Evolutionary conservation across 2,113 vertebrate genomes (phyloP).

Genomic region (Antigone vipio): DNA sequence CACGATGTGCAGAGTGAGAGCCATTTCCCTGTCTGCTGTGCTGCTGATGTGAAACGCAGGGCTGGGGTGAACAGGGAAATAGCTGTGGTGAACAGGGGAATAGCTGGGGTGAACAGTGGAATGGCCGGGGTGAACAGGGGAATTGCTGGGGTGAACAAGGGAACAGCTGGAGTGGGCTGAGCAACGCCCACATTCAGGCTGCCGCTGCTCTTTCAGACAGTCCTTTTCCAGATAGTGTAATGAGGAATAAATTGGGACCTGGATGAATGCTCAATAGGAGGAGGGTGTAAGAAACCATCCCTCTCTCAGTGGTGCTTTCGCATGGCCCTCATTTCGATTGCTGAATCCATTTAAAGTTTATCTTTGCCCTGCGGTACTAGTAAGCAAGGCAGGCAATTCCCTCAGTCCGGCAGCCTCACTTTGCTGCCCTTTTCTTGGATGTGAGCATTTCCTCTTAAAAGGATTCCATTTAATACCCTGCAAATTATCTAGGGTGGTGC

Average conservation of each 20-base stretch:
- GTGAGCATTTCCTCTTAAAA: conserved; percentile 10
- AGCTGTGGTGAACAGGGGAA: too few relatives aligned
- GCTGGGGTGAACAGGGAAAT: too few relatives aligned
- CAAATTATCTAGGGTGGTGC: conserved; percentile 56
- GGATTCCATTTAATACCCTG: conserved; percentile 59
- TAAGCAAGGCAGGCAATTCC: conserved; percentile 32
- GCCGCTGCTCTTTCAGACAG: neutral
- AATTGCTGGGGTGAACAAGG: neutral
- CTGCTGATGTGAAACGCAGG: fast-evolving
- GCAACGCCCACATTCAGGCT: fast-evolving
- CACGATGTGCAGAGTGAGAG: neutral
- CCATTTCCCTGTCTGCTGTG: neutral
- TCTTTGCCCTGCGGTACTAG: neutral
- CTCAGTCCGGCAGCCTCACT: neutral
- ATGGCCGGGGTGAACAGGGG: too few relatives aligned
- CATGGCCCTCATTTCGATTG: neutral
- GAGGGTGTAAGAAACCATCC: neutral
- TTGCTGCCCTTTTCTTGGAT: conserved; percentile 2
- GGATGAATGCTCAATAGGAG: neutral
- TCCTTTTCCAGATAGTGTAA: neutral
- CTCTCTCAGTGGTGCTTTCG: neutral
- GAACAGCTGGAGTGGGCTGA: neutral
- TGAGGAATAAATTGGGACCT: neutral
- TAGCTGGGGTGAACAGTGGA: too few relatives aligned
- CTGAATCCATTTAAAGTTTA: conserved; percentile 24